These are phyloP conservation scores for Hydrotaea diabolus DNA, from an alignment of 2,888 invertebrate genomes.

Conservation along the genomic window DNA sequence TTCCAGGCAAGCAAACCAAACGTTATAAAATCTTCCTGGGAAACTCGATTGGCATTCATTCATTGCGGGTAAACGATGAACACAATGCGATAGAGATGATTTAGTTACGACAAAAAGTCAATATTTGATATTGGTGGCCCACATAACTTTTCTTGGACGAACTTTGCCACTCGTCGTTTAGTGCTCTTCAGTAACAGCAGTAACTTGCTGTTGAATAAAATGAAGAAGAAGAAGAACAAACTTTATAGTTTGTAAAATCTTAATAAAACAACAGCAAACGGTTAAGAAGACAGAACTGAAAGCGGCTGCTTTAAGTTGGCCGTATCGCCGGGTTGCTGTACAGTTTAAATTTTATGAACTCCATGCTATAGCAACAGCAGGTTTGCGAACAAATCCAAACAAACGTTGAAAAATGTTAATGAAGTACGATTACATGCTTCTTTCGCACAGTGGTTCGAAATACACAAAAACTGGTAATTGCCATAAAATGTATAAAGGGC, in stretches of 20 bases:
- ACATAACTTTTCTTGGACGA: constrained; percentile 2
- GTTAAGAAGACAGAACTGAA: background rate
- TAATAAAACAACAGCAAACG: background rate
- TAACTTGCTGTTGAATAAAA: background rate
- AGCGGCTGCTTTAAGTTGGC: background rate
- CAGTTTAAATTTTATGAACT: background rate
- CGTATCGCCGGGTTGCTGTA: background rate
- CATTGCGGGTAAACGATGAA: constrained; percentile 9
- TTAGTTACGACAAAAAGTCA: constrained; percentile 14
- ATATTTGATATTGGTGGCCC: constrained; percentile 28
- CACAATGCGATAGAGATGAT: constrained; percentile 16
- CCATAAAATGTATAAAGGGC: too few relatives aligned
- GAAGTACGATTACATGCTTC: background rate
- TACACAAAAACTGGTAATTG: background rate
- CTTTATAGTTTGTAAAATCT: constrained; percentile 4
- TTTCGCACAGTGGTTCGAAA: background rate
- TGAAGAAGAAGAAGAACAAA: background rate
- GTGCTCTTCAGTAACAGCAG: background rate
- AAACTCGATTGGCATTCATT: constrained; percentile 28
- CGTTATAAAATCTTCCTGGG: background rate
- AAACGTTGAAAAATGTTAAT: background rate
- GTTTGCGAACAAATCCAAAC: background rate
- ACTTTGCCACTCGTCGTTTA: background rate
- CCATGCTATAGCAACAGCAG: background rate
- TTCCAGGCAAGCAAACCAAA: constrained; percentile 4